Percentiles rank a stretch among this genome's conserved stretches.
Evolutionary conservation across 2,888 invertebrate species (phyloP).

Genomic region (Brachyopa scutellaris): DNA sequence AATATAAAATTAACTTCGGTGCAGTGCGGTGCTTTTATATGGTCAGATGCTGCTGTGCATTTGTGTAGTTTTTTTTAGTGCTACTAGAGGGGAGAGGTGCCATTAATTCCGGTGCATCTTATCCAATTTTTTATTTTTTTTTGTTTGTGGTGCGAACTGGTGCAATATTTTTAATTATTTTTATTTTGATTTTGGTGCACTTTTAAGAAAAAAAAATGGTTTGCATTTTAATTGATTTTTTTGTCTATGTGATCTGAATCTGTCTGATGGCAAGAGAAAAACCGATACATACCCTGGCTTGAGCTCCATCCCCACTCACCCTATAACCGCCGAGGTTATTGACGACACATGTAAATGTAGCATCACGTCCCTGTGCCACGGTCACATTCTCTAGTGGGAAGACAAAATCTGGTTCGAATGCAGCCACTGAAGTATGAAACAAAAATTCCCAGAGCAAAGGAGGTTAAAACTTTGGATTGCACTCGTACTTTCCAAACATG

Average conservation of each 20-base stretch:
- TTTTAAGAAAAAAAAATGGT: constrained; percentile 52
- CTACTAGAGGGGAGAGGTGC: constrained; percentile 58
- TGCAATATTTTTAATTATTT: constrained; percentile 45
- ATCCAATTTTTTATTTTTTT: too few relatives aligned
- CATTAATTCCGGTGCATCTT: constrained; percentile 71
- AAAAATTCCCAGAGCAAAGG: too few relatives aligned
- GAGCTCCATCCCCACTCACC: constrained; percentile 94
- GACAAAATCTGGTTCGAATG: constrained; percentile 89
- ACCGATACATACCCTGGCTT: constrained; percentile 92
- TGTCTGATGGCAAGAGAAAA: constrained; percentile 74
- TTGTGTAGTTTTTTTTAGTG: constrained; percentile 36
- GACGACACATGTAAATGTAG: constrained; percentile 90
- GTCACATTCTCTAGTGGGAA: constrained; percentile 90
- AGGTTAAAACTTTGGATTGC: too few relatives aligned
- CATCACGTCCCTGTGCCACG: constrained; percentile 89
- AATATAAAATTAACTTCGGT: constrained; percentile 23
- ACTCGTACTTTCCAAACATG: not conserved
- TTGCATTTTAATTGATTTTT: constrained; percentile 21
- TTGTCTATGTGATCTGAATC: constrained; percentile 37
- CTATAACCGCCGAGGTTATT: constrained; percentile 90
- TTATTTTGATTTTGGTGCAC: constrained; percentile 68
- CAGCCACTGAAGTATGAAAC: constrained; percentile 83
- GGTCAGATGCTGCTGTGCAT: constrained; percentile 44
- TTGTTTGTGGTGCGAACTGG: constrained; percentile 54
- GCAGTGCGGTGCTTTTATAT: constrained; percentile 40